Evolutionary conservation across 2,888 invertebrate genomes (phyloP).

Genomic region (Lottia gigantea): DNA sequence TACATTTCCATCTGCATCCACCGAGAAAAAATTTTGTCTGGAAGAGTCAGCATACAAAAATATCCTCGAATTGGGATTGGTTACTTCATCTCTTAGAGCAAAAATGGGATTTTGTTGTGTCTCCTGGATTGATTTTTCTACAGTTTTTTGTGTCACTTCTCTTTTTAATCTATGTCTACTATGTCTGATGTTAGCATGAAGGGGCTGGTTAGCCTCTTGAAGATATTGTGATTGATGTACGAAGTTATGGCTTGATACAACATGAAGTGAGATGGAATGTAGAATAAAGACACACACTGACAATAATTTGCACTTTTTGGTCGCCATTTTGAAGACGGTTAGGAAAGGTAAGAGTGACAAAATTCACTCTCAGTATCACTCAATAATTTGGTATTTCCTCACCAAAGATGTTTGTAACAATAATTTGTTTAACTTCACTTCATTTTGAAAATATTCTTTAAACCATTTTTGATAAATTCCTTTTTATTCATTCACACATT

Average conservation of each 20-base stretch:
- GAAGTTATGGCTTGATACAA: background rate
- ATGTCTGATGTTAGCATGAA: slow-evolving; percentile 4
- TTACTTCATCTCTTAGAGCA: background rate
- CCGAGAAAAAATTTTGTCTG: slow-evolving; percentile 15
- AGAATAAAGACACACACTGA: slow-evolving; percentile 6
- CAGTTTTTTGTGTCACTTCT: background rate
- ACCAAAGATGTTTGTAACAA: no score
- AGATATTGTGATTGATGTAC: no score
- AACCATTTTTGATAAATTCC: background rate
- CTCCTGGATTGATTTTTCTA: slow-evolving; percentile 17
- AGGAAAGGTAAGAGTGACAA: slow-evolving; percentile 1
- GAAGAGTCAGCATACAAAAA: slow-evolving; percentile 13
- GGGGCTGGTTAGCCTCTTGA: no score
- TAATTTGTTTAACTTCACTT: no score
- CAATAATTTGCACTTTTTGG: slow-evolving; percentile 10
- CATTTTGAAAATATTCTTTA: no score
- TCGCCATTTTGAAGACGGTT: slow-evolving; percentile 18
- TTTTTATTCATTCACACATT: background rate
- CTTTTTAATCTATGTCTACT: slow-evolving; percentile 13
- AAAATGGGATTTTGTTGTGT: slow-evolving; percentile 13
- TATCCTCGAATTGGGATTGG: slow-evolving; percentile 13
- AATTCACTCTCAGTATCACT: background rate
- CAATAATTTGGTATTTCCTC: no score
- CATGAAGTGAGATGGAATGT: slow-evolving; percentile 13
- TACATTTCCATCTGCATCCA: slow-evolving; percentile 42